These are phyloP conservation scores for Clarias platycephalus DNA, from an alignment of 2,797 vertebrate species.

Conservation along the genomic window DNA sequence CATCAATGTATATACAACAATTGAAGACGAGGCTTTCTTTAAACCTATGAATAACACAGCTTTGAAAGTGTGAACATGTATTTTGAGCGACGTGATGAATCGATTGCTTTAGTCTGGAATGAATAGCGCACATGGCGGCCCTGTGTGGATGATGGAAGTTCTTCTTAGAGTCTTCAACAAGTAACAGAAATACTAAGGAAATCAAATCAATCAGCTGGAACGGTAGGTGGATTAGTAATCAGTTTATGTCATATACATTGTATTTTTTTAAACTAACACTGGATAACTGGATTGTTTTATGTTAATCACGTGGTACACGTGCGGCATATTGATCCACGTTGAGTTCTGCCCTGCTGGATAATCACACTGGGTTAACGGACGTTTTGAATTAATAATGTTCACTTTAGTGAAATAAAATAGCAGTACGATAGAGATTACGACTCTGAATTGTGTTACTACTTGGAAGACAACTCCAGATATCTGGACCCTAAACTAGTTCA, in stretches of 20 bases:
- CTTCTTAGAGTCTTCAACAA: background rate
- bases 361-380: background rate
- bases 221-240: background rate
- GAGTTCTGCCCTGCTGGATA: background rate
- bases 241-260: background rate
- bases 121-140: constrained; percentile 11
- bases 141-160: constrained; percentile 15
- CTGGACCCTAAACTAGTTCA: background rate
- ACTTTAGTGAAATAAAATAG: background rate
- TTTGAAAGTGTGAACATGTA: background rate
- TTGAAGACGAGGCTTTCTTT: fast-evolving
- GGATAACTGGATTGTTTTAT: background rate
- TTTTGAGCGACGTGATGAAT: background rate
- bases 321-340: background rate
- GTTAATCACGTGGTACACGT: constrained; percentile 21
- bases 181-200: background rate
- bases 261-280: background rate
- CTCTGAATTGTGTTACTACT: background rate
- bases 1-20: background rate
- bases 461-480: background rate
- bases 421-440: background rate
- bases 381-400: background rate
- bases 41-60: no score
- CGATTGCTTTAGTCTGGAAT: constrained; percentile 19
- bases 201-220: background rate